These are phyloP conservation scores for Andrena chrysosceles DNA, from an alignment of 2,888 invertebrate genomes.

Conservation along the genomic window DNA sequence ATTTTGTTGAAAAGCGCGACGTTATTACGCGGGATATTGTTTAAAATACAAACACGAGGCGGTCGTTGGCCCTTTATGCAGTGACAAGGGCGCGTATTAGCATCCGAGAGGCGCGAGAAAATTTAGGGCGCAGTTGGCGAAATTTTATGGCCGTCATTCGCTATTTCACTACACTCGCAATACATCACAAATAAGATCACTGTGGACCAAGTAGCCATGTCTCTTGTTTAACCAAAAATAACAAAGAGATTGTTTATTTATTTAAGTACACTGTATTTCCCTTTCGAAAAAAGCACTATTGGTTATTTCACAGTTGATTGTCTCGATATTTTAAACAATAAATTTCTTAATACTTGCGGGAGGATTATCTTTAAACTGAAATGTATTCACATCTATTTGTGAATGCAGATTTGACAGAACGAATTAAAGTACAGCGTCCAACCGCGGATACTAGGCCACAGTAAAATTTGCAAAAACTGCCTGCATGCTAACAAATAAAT, in stretches of 20 bases:
- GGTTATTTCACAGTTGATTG: too few species aligned
- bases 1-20: slow-evolving; percentile 27
- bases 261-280: too few species aligned
- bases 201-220: background rate
- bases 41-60: slow-evolving; percentile 23
- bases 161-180: background rate
- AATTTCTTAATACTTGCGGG: too few species aligned
- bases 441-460: background rate
- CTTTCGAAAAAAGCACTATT: too few species aligned
- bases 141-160: background rate
- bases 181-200: too few species aligned
- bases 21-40: slow-evolving; percentile 42
- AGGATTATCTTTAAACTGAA: too few species aligned
- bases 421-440: background rate
- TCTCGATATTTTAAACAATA: too few species aligned
- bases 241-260: background rate
- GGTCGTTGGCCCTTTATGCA: background rate
- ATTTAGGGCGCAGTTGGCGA: background rate
- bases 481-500: background rate
- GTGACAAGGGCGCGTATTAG: background rate
- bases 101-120: background rate
- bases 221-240: background rate
- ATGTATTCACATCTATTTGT: too few species aligned
- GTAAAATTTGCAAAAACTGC: background rate
- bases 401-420: background rate